Percentiles rank a stretch among this genome's conserved stretches.
These are phyloP conservation scores for Psix sp. DNA, from an alignment of 1,140 invertebrate genomes.

Conservation along the genomic window DNA sequence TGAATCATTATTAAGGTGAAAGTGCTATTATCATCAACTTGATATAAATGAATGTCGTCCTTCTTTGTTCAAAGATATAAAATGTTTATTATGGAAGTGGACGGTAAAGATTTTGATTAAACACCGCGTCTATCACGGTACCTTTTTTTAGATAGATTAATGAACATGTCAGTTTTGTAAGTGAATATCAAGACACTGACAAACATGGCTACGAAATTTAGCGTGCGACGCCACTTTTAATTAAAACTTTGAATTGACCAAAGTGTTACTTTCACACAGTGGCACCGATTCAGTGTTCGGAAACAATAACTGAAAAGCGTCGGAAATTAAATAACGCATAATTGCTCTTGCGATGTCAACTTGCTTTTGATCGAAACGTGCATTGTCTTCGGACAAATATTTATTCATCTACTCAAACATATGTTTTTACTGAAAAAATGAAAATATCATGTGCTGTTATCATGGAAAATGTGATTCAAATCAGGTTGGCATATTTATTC, in stretches of 20 bases:
- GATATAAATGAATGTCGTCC: too few species aligned
- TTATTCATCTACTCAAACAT: slow-evolving; percentile 18
- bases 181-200: slow-evolving; percentile 20
- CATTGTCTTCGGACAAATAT: slow-evolving; percentile 36
- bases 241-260: slow-evolving; percentile 50
- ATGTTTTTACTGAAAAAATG: slow-evolving; percentile 28
- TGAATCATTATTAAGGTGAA: too few species aligned
- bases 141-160: slow-evolving; percentile 37
- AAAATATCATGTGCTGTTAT: slow-evolving; percentile 38
- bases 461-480: slow-evolving; percentile 16
- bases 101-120: slow-evolving; percentile 13
- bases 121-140: slow-evolving; percentile 2
- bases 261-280: slow-evolving; percentile 5
- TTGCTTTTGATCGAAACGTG: slow-evolving; percentile 15
- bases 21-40: too few species aligned
- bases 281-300: slow-evolving; percentile 8
- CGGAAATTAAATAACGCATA: slow-evolving; percentile 33
- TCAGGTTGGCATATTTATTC: slow-evolving; percentile 43
- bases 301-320: slow-evolving; percentile 7
- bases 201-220: slow-evolving; percentile 43
- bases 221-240: slow-evolving; percentile 66
- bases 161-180: slow-evolving; percentile 28
- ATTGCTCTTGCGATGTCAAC: slow-evolving; percentile 1
- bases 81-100: neutral
- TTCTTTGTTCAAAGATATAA: too few species aligned